These are phyloP conservation scores for Sycophila sp. DNA, from an alignment of 1,140 invertebrate species.

Conservation along the genomic window DNA sequence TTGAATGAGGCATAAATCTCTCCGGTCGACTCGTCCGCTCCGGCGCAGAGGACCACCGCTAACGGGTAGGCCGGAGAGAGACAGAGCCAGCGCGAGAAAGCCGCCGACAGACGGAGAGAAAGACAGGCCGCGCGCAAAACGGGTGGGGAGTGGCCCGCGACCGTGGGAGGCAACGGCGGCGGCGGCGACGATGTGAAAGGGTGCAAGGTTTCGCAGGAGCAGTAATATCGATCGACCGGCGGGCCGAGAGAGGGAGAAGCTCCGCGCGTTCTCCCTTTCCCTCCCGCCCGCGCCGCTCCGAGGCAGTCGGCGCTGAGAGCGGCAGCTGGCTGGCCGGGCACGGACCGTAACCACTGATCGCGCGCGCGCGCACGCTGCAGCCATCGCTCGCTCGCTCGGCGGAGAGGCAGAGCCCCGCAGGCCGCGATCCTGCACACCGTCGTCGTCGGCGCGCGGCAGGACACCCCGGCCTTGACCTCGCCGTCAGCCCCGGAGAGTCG, in stretches of 20 bases:
- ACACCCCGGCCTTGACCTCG: not conserved
- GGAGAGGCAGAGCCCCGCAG: not conserved
- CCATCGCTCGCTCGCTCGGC: not conserved
- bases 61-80: too few species aligned
- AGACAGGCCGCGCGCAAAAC: not conserved
- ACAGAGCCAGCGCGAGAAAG: slow-evolving; percentile 30
- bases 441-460: too few species aligned
- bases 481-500: too few species aligned
- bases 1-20: slow-evolving; percentile 41
- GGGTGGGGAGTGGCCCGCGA: not conserved
- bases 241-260: slow-evolving; percentile 45
- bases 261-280: not conserved
- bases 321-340: slow-evolving; percentile 8
- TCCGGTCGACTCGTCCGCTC: slow-evolving; percentile 18
- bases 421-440: too few species aligned
- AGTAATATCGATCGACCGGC: slow-evolving; percentile 62
- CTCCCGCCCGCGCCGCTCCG: not conserved
- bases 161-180: slow-evolving; percentile 33
- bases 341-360: not conserved
- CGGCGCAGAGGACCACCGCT: not conserved
- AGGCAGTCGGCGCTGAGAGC: slow-evolving; percentile 37
- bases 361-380: too few species aligned
- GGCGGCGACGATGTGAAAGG: slow-evolving; percentile 43
- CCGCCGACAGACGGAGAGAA: too few species aligned
- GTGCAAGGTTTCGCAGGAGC: slow-evolving; percentile 64